Conservation (phyloP, 1,140 invertebrate genomes). For the Vanessa tameamea region DNA sequence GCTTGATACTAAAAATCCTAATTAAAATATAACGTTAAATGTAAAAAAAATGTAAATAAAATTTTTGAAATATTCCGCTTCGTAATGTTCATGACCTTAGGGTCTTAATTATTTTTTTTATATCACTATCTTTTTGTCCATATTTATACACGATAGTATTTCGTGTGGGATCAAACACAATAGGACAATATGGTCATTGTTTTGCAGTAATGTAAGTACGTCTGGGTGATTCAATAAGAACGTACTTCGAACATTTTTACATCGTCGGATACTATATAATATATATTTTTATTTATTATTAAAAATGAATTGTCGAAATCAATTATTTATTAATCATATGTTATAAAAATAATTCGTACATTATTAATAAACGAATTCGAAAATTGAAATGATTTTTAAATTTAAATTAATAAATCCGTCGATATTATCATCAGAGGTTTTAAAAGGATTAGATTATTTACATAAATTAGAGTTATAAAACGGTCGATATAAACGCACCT, state of each 20-base stretch:
- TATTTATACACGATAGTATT: constrained; percentile 25
- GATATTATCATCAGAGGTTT: too few species aligned
- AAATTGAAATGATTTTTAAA: too few species aligned
- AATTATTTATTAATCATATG: too few species aligned
- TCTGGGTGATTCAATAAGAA: constrained; percentile 1
- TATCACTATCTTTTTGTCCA: constrained; percentile 23
- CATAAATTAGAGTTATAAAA: too few species aligned
- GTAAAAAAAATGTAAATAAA: neutral
- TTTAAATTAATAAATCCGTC: too few species aligned
- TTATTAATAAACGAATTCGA: too few species aligned
- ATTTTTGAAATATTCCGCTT: neutral
- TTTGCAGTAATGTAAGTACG: constrained; percentile 19
- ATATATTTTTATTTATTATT: neutral
- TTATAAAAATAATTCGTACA: too few species aligned
- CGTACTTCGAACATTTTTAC: neutral
- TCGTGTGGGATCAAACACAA: constrained; percentile 49
- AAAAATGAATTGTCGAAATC: too few species aligned
- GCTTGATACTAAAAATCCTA: neutral
- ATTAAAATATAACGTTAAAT: neutral
- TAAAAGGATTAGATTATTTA: too few species aligned
- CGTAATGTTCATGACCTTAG: neutral
- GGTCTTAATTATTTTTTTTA: constrained; percentile 14
- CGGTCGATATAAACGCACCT: too few species aligned
- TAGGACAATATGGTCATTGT: constrained; percentile 58
- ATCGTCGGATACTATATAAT: neutral